phyloP scores from a whole-genome alignment of 2,797 vertebrate genomes.

The Sebastes trivittatus region DNA sequence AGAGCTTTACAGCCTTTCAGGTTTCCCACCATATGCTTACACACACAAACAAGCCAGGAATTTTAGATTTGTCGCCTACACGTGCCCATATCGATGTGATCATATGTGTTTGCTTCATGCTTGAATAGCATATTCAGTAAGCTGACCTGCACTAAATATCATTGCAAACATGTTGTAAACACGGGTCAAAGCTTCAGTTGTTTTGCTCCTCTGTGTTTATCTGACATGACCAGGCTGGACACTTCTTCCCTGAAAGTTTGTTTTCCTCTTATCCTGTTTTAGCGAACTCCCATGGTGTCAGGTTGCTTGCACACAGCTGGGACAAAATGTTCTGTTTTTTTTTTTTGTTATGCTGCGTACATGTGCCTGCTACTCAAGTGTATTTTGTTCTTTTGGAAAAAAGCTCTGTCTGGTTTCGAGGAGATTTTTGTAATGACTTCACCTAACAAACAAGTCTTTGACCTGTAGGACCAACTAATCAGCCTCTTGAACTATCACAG shows the following conservation, averaged over 20 bases:
- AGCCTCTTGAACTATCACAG: neutral
- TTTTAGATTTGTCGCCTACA: neutral
- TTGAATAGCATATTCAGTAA: neutral
- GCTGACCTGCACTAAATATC: neutral
- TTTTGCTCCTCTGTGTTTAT: neutral
- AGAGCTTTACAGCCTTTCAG: neutral
- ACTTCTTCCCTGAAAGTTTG: neutral
- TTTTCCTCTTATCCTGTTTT: conserved; percentile 10
- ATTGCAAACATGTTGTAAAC: neutral
- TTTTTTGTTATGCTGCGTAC: rapidly evolving
- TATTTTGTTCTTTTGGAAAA: neutral
- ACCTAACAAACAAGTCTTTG: neutral
- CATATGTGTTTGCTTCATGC: neutral
- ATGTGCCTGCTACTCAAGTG: neutral
- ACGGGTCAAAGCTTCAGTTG: neutral
- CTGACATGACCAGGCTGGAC: conserved; percentile 1
- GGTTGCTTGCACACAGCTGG: conserved; percentile 15
- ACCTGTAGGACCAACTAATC: neutral
- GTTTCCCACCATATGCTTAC: neutral
- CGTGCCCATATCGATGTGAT: neutral
- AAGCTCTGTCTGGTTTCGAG: neutral
- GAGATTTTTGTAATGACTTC: neutral
- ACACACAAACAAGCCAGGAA: neutral
- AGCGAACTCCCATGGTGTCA: conserved; percentile 14
- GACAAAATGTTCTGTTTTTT: conserved; percentile 7